Conservation (phyloP, 2,888 invertebrate species). For the Ormia ochracea region DNA sequence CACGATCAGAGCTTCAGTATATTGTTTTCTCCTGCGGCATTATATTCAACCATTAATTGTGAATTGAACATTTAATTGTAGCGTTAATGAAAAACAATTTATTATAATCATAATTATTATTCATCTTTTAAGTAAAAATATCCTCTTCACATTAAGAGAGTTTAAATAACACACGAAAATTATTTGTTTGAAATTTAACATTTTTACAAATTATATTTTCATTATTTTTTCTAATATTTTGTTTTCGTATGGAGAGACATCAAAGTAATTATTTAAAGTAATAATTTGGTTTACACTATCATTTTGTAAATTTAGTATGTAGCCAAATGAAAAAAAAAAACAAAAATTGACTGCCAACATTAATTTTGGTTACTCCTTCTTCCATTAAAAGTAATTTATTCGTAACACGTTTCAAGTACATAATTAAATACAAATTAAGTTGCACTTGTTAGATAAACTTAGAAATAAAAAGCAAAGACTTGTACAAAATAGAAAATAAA, state of each 20-base stretch:
- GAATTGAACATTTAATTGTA: constrained; percentile 8
- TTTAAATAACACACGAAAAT: background rate
- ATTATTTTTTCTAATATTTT: background rate
- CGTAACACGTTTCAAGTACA: background rate
- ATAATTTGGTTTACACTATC: background rate
- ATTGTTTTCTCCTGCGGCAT: background rate
- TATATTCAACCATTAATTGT: background rate
- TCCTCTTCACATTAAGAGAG: background rate
- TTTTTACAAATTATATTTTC: background rate
- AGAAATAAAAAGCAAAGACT: background rate
- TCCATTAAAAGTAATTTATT: background rate
- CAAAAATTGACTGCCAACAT: background rate
- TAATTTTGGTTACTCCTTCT: background rate
- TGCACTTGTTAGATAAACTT: background rate
- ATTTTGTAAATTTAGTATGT: constrained; percentile 16
- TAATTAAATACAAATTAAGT: background rate
- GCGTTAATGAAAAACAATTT: background rate
- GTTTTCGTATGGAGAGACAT: background rate
- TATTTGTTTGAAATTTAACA: background rate
- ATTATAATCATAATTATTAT: background rate
- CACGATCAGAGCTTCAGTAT: no score
- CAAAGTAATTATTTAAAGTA: background rate
- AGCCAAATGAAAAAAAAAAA: no score
- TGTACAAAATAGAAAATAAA: background rate
- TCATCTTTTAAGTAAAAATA: background rate